Percentiles rank a stretch among this genome's conserved stretches.
Evolutionary conservation across 2,797 vertebrate species (phyloP).

Genomic region (Neosilurus mollespiculum): DNA sequence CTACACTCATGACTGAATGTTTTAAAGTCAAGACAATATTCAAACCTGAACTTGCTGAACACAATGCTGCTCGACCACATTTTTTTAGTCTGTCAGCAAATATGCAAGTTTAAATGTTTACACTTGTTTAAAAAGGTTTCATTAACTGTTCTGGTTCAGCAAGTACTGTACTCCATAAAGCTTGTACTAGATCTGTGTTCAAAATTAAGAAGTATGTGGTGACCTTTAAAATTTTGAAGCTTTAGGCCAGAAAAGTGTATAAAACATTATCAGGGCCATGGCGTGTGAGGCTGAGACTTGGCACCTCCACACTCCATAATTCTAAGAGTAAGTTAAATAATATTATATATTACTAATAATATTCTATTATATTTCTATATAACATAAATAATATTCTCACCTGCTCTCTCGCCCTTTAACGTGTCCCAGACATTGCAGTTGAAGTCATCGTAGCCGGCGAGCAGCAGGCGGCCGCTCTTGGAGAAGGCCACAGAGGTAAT

Average conservation of each 20-base stretch:
- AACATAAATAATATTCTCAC: conserved; percentile 60
- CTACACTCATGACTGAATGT: neutral
- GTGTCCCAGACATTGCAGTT: conserved; percentile 89
- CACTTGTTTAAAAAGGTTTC: neutral
- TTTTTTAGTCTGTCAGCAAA: neutral
- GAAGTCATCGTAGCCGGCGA: conserved; percentile 86
- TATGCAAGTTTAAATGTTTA: neutral
- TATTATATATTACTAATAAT: too few species aligned
- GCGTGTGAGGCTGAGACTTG: neutral
- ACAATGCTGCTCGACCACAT: neutral
- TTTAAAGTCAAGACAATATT: neutral
- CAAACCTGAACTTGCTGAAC: neutral
- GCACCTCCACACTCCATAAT: neutral
- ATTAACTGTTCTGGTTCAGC: neutral
- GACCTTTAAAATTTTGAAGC: neutral
- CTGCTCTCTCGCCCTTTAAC: conserved; percentile 82
- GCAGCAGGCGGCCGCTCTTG: conserved; percentile 83
- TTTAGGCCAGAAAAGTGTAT: neutral
- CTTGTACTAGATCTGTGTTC: neutral
- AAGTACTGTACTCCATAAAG: neutral
- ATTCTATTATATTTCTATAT: too few species aligned
- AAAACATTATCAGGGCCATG: neutral
- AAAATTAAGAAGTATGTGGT: neutral
- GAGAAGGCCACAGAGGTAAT: conserved; percentile 88
- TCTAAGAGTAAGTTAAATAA: neutral